A percentile compares a stretch with the other conserved stretches of the same genome.
phyloP scores from a whole-genome alignment of 2,797 vertebrate species.

The Danio aesculapii region DNA sequence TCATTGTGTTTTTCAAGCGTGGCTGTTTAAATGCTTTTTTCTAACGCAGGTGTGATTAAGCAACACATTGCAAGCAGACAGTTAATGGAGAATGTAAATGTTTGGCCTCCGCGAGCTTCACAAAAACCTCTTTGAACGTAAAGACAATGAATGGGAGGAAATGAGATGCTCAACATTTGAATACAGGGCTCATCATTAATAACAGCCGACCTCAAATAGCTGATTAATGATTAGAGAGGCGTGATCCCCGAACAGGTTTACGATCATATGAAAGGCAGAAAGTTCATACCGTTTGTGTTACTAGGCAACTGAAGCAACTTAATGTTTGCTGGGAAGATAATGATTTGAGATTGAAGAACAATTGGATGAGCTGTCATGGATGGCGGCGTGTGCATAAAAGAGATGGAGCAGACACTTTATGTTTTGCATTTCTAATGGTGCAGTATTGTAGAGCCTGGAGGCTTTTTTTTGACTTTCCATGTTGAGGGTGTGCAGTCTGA shows the following conservation, averaged over 20 bases:
- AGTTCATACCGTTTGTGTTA: constrained; percentile 46
- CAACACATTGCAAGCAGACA: neutral
- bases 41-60: neutral
- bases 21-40: neutral
- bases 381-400: neutral
- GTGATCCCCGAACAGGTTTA: constrained; percentile 33
- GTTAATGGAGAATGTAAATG: constrained; percentile 10
- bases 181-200: constrained; percentile 22
- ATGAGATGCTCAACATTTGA: constrained; percentile 11
- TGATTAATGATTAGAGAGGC: constrained; percentile 37
- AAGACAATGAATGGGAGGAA: constrained; percentile 23
- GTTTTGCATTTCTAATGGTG: neutral
- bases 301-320: constrained; percentile 48
- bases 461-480: neutral
- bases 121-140: constrained; percentile 9
- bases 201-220: constrained; percentile 1
- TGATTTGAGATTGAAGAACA: constrained; percentile 40
- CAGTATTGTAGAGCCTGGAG: neutral
- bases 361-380: constrained; percentile 30
- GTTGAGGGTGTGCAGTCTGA: neutral
- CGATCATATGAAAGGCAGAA: constrained; percentile 33
- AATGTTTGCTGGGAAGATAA: constrained; percentile 33
- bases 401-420: neutral
- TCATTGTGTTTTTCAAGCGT: neutral
- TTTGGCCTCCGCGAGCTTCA: constrained; percentile 9